A percentile compares a stretch with the other conserved stretches of the same genome.
phyloP scores from a whole-genome alignment of 2,113 vertebrate species.

The Chunga burmeisteri region DNA sequence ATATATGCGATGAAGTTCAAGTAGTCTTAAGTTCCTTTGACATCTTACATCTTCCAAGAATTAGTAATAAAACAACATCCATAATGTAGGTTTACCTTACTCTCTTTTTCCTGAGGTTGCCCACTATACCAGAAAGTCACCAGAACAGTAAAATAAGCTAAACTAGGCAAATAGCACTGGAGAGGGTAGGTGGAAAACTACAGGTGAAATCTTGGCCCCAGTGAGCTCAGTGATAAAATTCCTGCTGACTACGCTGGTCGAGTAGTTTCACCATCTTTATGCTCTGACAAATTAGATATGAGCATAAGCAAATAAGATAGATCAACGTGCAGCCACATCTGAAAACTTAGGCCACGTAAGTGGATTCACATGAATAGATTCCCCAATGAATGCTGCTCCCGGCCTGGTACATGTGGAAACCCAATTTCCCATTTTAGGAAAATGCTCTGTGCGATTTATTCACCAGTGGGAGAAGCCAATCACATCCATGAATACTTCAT shows the following conservation, averaged over 20 bases:
- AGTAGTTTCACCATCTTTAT: neutral
- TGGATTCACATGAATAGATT: neutral
- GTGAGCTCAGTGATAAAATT: neutral
- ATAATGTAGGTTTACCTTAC: neutral
- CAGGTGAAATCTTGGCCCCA: neutral
- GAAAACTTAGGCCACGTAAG: neutral
- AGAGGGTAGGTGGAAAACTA: neutral
- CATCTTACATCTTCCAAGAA: neutral
- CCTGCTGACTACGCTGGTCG: neutral
- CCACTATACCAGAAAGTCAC: neutral
- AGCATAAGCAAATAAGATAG: neutral
- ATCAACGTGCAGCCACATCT: neutral
- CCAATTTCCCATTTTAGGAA: neutral
- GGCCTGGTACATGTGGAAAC: neutral
- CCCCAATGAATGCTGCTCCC: neutral
- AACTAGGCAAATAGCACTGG: neutral
- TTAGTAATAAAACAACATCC: neutral
- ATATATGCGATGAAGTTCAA: neutral
- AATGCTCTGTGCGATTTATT: constrained; percentile 24
- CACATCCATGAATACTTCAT: constrained; percentile 28
- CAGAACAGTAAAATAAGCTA: neutral
- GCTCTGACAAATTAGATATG: neutral
- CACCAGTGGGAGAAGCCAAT: constrained; percentile 15
- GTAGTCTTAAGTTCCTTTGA: neutral
- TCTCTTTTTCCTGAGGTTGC: neutral